Conservation (phyloP, 2,888 invertebrate species). For the Tholera decimalis region DNA sequence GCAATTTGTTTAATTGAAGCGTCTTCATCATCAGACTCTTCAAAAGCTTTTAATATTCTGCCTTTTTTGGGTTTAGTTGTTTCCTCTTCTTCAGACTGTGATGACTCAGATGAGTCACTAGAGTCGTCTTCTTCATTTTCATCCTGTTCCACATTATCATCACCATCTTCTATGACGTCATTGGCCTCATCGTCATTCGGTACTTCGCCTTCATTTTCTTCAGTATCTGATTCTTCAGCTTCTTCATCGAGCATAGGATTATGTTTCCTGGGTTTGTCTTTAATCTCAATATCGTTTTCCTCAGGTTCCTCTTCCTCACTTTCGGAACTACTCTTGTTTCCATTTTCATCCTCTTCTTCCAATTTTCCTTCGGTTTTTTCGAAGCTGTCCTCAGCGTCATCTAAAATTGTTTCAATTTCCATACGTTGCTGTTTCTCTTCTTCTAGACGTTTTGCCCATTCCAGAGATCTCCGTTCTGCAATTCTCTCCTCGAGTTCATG, state of each 20-base stretch:
- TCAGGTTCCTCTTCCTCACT: slow-evolving; percentile 86
- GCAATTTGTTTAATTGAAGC: slow-evolving; percentile 28
- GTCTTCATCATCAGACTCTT: slow-evolving; percentile 87
- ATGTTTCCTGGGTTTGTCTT: slow-evolving; percentile 82
- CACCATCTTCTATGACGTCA: slow-evolving; percentile 60
- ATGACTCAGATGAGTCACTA: slow-evolving; percentile 78
- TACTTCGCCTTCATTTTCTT: slow-evolving; percentile 71
- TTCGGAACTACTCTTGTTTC: slow-evolving; percentile 84
- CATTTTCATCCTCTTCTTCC: slow-evolving; percentile 75
- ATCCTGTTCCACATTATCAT: slow-evolving; percentile 72
- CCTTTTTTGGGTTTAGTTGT: slow-evolving; percentile 77
- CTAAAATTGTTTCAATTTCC: slow-evolving; percentile 78
- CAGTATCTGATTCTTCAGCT: slow-evolving; percentile 88
- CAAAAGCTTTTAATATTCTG: slow-evolving; percentile 88
- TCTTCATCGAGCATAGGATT: slow-evolving; percentile 87
- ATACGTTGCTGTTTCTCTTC: slow-evolving; percentile 84
- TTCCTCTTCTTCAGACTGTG: slow-evolving; percentile 79
- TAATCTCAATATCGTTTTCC: slow-evolving; percentile 79
- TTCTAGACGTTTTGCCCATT: slow-evolving; percentile 93
- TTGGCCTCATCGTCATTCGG: slow-evolving; percentile 70
- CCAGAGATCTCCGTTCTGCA: slow-evolving; percentile 93
- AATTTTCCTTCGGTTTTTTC: slow-evolving; percentile 85
- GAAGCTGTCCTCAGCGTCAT: slow-evolving; percentile 83
- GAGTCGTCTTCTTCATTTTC: slow-evolving; percentile 75
- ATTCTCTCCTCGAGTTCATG: slow-evolving; percentile 94